Evolutionary conservation across 1,140 invertebrate genomes (phyloP), one percentile per base, ranked within the genome.

Genomic region (Macrotrachela quadricornifera): DNA sequence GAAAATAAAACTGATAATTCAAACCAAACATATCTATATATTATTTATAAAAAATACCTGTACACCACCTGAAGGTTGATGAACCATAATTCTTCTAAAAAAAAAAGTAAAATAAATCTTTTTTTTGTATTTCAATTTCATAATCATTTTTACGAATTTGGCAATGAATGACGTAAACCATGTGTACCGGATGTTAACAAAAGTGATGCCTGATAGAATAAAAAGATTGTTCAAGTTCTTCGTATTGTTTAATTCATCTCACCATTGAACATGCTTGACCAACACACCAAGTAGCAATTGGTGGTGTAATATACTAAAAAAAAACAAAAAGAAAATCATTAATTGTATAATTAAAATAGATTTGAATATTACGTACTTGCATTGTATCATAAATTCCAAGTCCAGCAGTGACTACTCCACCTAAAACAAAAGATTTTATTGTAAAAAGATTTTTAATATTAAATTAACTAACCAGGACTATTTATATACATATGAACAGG

Each of bases 361-460:
- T 30, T 30, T 8, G 21, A 4, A 2, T 2, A 8, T 30, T 30
- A 30, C 21, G 21, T 30, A 30, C 21, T 69, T 97, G 91, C 90
- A 99, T 97, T 39, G 94, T 99, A 66, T 99, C 94, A 66, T 99
- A 99, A 59, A 99, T 99, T 46, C 83, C 92, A 41, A 99, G 71
- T 13, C 92, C 94, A 49, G 92, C 80, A 2, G 91, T 96, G 0
- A 99, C 91, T 62, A 80, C 80, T 30, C 94, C 94, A 59, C 92
- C 91, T 30, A 30, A 30, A 8, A 30, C 3, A 30, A 30, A 30
- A 30, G 8, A 2, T 30, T 30, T 30, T 8, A 30, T 4, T 4
- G 8, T 30, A 30, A 30, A 30, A 30, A 30, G 21, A 30, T 30
- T 2, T 30, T 30, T 8, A n/a, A n/a, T n/a, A n/a, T n/a, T n/a